Evolutionary conservation across 2,113 vertebrate genomes (phyloP), one percentile per base, ranked within the genome.

Genomic region (Pao palembangensis): DNA sequence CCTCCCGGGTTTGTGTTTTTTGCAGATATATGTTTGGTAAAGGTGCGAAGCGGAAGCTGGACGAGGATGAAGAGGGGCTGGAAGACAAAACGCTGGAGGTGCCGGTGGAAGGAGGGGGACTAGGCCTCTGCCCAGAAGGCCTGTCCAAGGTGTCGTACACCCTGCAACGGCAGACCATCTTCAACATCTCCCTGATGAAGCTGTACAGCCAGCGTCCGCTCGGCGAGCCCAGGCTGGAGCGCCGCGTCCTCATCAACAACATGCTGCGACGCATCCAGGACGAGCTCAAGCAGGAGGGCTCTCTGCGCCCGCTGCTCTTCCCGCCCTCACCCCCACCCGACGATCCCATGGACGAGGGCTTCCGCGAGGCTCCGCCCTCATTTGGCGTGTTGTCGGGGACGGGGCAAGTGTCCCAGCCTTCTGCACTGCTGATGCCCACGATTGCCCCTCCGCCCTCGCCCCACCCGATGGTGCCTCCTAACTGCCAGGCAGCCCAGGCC

Each of bases 101-200:
- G 74, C 80, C 90, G 54, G 44, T 56, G 87, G 87, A 90, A 56
- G 83, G 71, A 54, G 80, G 76, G 60, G 69, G 55, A 23, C 31
- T 67, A 56, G 69, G 78, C 55, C 17, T 60, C 0, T 13, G 18
- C 23, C 82, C 72, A 0, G 94, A 96, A 3, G 94, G 93, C 81
- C 92, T 94, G 54, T 98, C 95, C 74, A 97, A 95, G 91, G 95
- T 96, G 86, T 99, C 96, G 6, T 99, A 99, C 94, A 98, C 95
- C 67, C 92, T 99, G 90, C 96, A 99, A 92, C 92, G 96, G 65
- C 96, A 99, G 93, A 97, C 96, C 93, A 95, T 99, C 92, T 98
- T 99, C 93, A 99, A 98, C 93, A 98, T 99, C 94, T 99, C 96
- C 80, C 92, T 99, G 87, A 98, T 99, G 96, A 99, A 99, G 89